phyloP scores from a whole-genome alignment of 2,797 vertebrate genomes.

The Anisognathus igniventris region DNA sequence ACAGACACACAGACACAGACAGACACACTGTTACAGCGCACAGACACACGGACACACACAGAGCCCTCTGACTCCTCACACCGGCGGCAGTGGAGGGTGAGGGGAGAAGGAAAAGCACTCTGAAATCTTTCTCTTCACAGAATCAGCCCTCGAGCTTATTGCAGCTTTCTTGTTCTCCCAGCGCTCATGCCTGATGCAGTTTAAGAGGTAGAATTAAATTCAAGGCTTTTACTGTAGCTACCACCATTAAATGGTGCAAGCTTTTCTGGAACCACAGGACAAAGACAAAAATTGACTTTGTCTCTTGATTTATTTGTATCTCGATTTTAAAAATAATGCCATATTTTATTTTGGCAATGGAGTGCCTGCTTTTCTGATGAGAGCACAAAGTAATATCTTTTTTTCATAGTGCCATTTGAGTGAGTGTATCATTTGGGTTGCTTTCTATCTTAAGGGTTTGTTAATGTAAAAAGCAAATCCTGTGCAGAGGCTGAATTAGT shows the following conservation, averaged over 20 bases:
- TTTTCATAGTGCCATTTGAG: not conserved
- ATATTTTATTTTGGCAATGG: not conserved
- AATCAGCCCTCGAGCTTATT: not conserved
- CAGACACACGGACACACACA: rapidly evolving
- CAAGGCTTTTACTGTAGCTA: not conserved
- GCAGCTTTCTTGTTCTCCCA: not conserved
- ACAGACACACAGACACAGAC: too few relatives aligned
- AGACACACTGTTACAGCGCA: too few relatives aligned
- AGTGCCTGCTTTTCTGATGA: not conserved
- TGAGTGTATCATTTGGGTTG: not conserved
- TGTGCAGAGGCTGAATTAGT: not conserved
- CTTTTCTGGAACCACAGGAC: not conserved
- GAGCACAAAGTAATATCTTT: not conserved
- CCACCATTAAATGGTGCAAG: not conserved
- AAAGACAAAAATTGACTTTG: not conserved
- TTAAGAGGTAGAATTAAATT: not conserved
- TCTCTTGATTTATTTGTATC: not conserved
- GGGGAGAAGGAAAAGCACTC: not conserved
- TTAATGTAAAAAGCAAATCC: not conserved
- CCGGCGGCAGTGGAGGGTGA: rapidly evolving
- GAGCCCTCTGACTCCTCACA: not conserved
- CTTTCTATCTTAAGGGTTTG: not conserved
- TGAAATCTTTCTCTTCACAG: not conserved
- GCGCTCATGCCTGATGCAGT: not conserved
- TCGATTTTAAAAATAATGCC: not conserved